Percentiles rank a stretch among this genome's conserved stretches.
Conservation (phyloP, 2,797 vertebrate species). For the Poecilia picta region DNA sequence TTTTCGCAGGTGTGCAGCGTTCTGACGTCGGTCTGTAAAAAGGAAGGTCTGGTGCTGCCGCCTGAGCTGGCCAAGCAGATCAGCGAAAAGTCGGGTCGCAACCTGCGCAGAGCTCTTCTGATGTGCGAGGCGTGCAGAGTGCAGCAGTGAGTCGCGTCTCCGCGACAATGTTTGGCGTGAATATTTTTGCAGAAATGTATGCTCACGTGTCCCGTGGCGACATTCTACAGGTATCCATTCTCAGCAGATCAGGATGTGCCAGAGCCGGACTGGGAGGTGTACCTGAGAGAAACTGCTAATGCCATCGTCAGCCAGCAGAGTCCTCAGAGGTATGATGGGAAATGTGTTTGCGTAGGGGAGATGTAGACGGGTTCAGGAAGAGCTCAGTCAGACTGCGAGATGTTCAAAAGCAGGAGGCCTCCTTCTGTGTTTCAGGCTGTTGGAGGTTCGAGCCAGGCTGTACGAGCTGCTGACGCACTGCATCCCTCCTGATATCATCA, state of each 20-base stretch:
- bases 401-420: neutral
- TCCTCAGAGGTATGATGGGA: constrained; percentile 86
- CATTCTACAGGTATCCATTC: constrained; percentile 88
- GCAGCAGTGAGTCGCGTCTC: constrained; percentile 88
- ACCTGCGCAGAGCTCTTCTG: constrained; percentile 93
- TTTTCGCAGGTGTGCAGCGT: constrained; percentile 88
- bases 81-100: constrained; percentile 91
- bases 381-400: neutral
- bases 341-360: neutral
- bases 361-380: no score
- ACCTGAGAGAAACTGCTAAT: constrained; percentile 94
- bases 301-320: constrained; percentile 94
- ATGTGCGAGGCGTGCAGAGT: constrained; percentile 98
- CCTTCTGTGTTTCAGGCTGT: constrained; percentile 79
- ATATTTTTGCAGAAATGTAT: neutral
- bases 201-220: neutral
- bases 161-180: rapidly evolving
- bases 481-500: constrained; percentile 95
- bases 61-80: constrained; percentile 89
- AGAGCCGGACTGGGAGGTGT: constrained; percentile 96
- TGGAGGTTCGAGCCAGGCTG: constrained; percentile 92
- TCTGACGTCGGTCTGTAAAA: constrained; percentile 90
- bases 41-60: constrained; percentile 92
- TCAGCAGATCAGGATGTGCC: constrained; percentile 92
- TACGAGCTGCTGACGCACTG: constrained; percentile 97